phyloP scores from a whole-genome alignment of 2,888 invertebrate genomes.

The Gasteruption jaculator region DNA sequence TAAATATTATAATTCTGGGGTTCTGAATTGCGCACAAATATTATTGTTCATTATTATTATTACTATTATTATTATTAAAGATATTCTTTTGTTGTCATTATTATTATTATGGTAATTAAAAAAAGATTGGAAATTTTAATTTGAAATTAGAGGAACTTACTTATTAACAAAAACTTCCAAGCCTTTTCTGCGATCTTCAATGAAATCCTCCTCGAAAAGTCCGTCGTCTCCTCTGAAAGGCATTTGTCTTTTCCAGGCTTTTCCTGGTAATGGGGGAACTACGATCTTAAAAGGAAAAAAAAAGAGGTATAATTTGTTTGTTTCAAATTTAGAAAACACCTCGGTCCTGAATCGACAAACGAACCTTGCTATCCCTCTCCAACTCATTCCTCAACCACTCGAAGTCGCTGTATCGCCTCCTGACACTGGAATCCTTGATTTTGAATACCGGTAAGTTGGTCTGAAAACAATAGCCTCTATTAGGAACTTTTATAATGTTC shows the following conservation, averaged over 20 bases:
- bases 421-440: constrained; percentile 96
- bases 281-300: constrained; percentile 70
- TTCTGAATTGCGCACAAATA: too few relatives aligned
- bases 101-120: too few relatives aligned
- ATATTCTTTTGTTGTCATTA: too few relatives aligned
- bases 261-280: constrained; percentile 95
- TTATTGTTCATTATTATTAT: too few relatives aligned
- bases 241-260: constrained; percentile 97
- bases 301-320: constrained; percentile 6
- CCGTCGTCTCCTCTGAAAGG: constrained; percentile 99
- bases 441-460: constrained; percentile 99
- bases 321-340: too few relatives aligned
- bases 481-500: background rate
- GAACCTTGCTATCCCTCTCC: constrained; percentile 96
- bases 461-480: constrained; percentile 60
- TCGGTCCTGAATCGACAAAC: constrained; percentile 16
- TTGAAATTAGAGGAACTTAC: constrained; percentile 54
- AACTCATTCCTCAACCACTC: constrained; percentile 99
- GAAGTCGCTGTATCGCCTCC: constrained; percentile 98
- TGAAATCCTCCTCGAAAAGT: constrained; percentile 98
- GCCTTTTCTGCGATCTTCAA: constrained; percentile 96
- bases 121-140: background rate
- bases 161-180: constrained; percentile 99
- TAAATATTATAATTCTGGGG: too few relatives aligned
- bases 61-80: too few relatives aligned